Percentiles rank a stretch among this genome's conserved stretches.
Conservation (phyloP, 2,113 vertebrate species). For the Crotalus horridus region DNA sequence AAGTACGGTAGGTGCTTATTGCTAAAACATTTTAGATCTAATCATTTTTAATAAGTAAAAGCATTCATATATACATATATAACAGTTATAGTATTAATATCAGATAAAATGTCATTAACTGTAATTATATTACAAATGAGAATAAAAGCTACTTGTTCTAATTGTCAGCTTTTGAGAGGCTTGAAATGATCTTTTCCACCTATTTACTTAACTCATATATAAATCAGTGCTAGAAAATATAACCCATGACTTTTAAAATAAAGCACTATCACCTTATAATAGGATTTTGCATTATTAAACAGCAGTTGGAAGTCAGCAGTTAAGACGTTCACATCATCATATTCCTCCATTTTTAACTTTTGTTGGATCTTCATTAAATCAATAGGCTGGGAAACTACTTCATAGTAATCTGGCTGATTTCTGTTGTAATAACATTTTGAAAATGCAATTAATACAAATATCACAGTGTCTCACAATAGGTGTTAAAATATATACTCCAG, state of each 20-base stretch:
- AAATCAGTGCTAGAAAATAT: background rate
- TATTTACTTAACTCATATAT: background rate
- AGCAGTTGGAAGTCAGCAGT: constrained; percentile 94
- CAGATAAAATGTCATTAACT: background rate
- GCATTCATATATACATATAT: too few relatives aligned
- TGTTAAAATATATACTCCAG: background rate
- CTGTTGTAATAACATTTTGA: constrained; percentile 67
- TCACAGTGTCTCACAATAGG: background rate
- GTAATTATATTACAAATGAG: background rate
- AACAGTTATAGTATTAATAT: constrained; percentile 5
- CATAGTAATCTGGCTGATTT: constrained; percentile 98
- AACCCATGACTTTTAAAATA: background rate
- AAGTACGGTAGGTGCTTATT: background rate
- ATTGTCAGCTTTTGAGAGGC: background rate
- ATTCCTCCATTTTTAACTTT: constrained; percentile 98
- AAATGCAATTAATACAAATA: constrained; percentile 33
- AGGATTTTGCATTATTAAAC: constrained; percentile 94
- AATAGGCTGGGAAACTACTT: constrained; percentile 96
- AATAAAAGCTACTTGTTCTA: background rate
- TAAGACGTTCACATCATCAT: constrained; percentile 92
- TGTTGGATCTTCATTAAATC: constrained; percentile 99
- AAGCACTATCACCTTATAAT: constrained; percentile 85
- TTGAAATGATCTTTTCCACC: background rate
- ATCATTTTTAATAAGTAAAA: background rate
- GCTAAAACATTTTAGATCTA: background rate